Evolutionary conservation across 2,113 vertebrate genomes (phyloP), one percentile per base, ranked within the genome.

Genomic region (Passerina amoena): DNA sequence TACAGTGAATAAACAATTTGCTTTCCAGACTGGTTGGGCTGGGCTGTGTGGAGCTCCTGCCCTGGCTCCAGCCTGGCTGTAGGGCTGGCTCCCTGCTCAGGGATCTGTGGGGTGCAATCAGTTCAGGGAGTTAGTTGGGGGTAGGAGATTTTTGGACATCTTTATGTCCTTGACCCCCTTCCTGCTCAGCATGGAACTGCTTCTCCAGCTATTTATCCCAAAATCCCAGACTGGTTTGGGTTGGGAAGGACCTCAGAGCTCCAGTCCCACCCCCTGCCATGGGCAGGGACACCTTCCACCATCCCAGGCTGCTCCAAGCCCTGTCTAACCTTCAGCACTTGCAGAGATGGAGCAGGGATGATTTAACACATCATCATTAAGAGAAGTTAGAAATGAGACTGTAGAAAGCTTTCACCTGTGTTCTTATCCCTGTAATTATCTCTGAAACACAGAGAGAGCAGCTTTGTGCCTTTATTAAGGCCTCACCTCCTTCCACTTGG

Each of bases 401-500:
- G 45, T 16, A 8, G 37, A 35, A 64, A 80, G 23, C 66, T 66
- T 68, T 47, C 31, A 3, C 17, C 2, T 17, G 23, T 47, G 6
- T 73, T 70, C 47, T 64, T 37, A 57, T 14, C 85, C 78, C 91
- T 79, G 1, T 71, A 84, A 93, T 90, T 82, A 94, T 33, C 88
- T 75, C 60, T 75, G 3, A 44, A 66, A 44, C 6, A 56, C 18
- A 33, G 51, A 70, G 42, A n/a, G 59, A 48, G 84, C 22, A 51
- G 75, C 56, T 92, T 5, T 70, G 86, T 86, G 25, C 56, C 56
- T 59, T 76, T 33, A 53, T 28, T 57, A 72, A 54, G 40, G 44
- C 48, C 65, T 75, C 60, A 35, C 2, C 35, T 73, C 33, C 83
- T 81, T 23, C 35, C 56, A 27, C 68, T 70, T 50, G 47, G 28